These are phyloP conservation scores for Scaptomyza graminum DNA, from an alignment of 1,140 invertebrate species.

Conservation along the genomic window DNA sequence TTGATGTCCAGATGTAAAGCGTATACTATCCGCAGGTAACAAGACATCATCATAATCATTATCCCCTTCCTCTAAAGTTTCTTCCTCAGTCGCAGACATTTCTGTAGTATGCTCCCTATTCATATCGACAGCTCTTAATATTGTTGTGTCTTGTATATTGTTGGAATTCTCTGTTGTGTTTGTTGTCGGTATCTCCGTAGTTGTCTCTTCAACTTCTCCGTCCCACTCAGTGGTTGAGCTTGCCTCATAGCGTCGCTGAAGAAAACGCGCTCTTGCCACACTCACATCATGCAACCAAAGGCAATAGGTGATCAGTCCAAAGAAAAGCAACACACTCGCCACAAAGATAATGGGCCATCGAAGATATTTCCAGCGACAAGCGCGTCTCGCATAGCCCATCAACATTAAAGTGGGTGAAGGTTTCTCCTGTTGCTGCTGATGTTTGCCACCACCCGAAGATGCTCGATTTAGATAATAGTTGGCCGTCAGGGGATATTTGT, in stretches of 20 bases:
- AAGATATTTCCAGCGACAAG: slow-evolving; percentile 76
- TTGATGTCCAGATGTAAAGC: slow-evolving; percentile 86
- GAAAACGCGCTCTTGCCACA: slow-evolving; percentile 64
- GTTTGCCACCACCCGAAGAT: background rate
- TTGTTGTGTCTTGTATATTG: slow-evolving; percentile 57
- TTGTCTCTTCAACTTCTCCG: slow-evolving; percentile 39
- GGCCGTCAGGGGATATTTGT: slow-evolving; percentile 75
- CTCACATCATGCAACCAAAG: slow-evolving; percentile 80
- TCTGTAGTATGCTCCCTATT: slow-evolving; percentile 31
- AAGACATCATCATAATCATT: slow-evolving; percentile 66
- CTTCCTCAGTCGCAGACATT: slow-evolving; percentile 18
- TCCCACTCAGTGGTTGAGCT: slow-evolving; percentile 36
- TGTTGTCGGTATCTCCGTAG: slow-evolving; percentile 12
- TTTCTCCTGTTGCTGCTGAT: slow-evolving; percentile 32
- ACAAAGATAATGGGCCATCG: slow-evolving; percentile 80
- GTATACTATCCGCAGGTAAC: slow-evolving; percentile 76
- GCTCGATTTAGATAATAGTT: slow-evolving; percentile 73
- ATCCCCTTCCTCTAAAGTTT: slow-evolving; percentile 19
- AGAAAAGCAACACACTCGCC: slow-evolving; percentile 76
- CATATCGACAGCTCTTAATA: slow-evolving; percentile 53
- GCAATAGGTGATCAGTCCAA: slow-evolving; percentile 79
- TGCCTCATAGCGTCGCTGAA: slow-evolving; percentile 69
- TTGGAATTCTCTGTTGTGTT: slow-evolving; percentile 21
- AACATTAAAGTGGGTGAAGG: slow-evolving; percentile 58
- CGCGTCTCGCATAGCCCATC: slow-evolving; percentile 60